phyloP scores from a whole-genome alignment of 1,140 invertebrate genomes.

The Pseudomyrmex cubaensis region DNA sequence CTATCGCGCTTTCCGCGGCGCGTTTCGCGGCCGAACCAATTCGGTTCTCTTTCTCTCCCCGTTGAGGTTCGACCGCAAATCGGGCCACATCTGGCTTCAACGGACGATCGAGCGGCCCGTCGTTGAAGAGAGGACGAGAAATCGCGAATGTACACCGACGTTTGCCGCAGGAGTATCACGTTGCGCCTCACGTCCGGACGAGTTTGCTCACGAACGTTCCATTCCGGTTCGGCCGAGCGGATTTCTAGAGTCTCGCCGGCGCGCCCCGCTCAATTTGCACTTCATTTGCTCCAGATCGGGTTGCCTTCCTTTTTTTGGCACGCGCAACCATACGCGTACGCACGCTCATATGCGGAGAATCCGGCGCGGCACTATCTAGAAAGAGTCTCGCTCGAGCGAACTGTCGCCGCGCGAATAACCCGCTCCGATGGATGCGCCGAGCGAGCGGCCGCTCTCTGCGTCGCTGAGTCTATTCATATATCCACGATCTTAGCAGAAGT shows the following conservation, averaged over 20 bases:
- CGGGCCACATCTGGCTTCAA: slow-evolving; percentile 32
- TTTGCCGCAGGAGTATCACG: slow-evolving; percentile 82
- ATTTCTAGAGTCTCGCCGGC: slow-evolving; percentile 73
- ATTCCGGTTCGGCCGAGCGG: slow-evolving; percentile 63
- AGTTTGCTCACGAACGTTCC: slow-evolving; percentile 75
- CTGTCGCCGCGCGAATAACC: slow-evolving; percentile 60
- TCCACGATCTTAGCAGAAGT: slow-evolving; percentile 30
- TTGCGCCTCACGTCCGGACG: slow-evolving; percentile 81
- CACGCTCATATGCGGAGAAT: slow-evolving; percentile 1
- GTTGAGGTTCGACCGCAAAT: slow-evolving; percentile 41
- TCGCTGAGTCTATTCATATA: slow-evolving; percentile 19
- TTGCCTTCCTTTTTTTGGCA: slow-evolving; percentile 81
- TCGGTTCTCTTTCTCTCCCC: neutral
- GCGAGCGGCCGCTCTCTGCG: slow-evolving; percentile 8
- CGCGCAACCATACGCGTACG: slow-evolving; percentile 67
- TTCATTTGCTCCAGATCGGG: slow-evolving; percentile 82
- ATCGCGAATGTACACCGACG: slow-evolving; percentile 30
- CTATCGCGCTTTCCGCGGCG: slow-evolving; percentile 26
- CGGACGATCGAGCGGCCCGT: neutral
- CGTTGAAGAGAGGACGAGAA: slow-evolving; percentile 12
- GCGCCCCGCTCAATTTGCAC: slow-evolving; percentile 82
- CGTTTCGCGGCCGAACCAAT: slow-evolving; percentile 46
- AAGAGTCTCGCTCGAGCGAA: slow-evolving; percentile 25
- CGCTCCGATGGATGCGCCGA: slow-evolving; percentile 64
- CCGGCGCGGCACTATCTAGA: slow-evolving; percentile 12